These are phyloP conservation scores for Pipistrellus pipistrellus DNA, from an alignment of 2,797 vertebrate genomes.

Conservation along the genomic window DNA sequence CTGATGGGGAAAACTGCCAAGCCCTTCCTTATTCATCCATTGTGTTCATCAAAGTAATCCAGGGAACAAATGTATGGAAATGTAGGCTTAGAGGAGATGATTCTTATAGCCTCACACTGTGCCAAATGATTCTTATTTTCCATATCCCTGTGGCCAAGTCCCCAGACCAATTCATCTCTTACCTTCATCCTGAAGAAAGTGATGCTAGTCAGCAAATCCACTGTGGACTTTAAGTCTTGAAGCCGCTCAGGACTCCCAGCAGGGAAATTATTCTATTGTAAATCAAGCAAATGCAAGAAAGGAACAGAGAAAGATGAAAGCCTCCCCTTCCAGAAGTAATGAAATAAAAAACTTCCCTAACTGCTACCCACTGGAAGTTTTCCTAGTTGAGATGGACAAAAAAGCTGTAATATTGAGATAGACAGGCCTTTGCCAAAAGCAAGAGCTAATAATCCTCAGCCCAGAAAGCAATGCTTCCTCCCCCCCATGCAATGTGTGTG, in stretches of 20 bases:
- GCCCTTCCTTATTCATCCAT: background rate
- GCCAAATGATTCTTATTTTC: background rate
- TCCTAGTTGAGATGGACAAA: constrained; percentile 27
- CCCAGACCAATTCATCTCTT: constrained; percentile 54
- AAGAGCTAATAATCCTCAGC: constrained; percentile 47
- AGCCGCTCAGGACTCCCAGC: constrained; percentile 96
- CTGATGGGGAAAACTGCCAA: background rate
- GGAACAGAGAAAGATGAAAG: constrained; percentile 78
- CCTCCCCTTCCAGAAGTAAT: constrained; percentile 80
- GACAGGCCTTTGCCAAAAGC: constrained; percentile 22
- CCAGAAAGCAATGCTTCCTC: constrained; percentile 13
- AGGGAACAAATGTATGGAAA: background rate
- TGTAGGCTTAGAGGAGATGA: constrained; percentile 11
- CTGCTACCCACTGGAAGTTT: constrained; percentile 74
- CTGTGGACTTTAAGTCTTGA: constrained; percentile 98
- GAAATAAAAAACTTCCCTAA: constrained; percentile 78
- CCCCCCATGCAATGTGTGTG: constrained; percentile 15
- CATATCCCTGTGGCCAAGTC: background rate
- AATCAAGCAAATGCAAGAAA: constrained; percentile 83
- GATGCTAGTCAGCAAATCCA: constrained; percentile 99
- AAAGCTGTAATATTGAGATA: background rate
- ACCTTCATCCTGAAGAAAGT: constrained; percentile 99
- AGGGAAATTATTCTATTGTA: constrained; percentile 97
- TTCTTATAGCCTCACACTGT: background rate
- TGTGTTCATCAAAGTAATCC: constrained; percentile 8